Conservation (phyloP, 1,140 invertebrate species). For the Hylaeus volcanicus region DNA sequence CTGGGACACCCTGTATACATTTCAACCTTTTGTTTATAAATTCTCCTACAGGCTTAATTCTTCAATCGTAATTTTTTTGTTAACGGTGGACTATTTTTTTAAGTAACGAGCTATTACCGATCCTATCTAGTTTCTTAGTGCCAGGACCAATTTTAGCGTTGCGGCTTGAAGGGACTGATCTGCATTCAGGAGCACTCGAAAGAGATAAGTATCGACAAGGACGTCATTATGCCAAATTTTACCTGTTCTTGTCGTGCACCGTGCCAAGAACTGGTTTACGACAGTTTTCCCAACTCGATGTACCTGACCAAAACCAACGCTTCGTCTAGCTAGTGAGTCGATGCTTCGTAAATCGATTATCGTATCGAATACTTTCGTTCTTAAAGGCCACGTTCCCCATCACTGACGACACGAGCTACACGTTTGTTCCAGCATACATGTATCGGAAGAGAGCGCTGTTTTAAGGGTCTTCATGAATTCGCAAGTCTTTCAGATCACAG, state of each 20-base stretch:
- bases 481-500: background rate
- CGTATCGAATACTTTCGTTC: background rate
- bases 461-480: conserved; percentile 45
- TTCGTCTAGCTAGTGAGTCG: conserved; percentile 24
- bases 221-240: background rate
- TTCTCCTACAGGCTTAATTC: too few relatives aligned
- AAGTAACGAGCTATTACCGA: too few relatives aligned
- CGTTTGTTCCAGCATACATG: conserved; percentile 23
- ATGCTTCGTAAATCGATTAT: background rate
- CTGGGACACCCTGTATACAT: too few relatives aligned
- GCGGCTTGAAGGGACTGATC: background rate
- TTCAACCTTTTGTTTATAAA: too few relatives aligned
- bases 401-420: too few relatives aligned
- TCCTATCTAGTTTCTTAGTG: too few relatives aligned
- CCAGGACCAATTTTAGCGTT: conserved; percentile 26
- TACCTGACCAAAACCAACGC: background rate
- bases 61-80: too few relatives aligned
- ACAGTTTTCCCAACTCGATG: background rate
- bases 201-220: background rate
- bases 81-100: too few relatives aligned
- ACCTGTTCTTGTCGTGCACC: conserved; percentile 37
- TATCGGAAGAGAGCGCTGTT: background rate
- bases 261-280: conserved; percentile 29
- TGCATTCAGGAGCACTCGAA: conserved; percentile 32
- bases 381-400: background rate